Base-by-base conservation (phyloP, 2,797 vertebrate genomes). In the Micrastur ruficollis region DNA sequence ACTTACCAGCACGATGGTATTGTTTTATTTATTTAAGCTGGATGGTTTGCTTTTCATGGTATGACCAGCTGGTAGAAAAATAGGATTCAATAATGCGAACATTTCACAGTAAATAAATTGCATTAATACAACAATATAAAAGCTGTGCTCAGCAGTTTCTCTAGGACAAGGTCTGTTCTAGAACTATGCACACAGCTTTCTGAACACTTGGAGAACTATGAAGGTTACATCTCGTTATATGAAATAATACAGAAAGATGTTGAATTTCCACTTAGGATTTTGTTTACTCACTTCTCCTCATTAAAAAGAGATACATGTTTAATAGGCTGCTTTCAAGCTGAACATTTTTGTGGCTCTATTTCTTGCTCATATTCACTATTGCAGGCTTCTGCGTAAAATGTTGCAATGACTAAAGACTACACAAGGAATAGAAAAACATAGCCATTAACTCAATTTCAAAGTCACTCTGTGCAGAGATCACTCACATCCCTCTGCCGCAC, bases 21-120 rank as follows among this genome's bases (percentile, higher is more conserved):
- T 95, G 62, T 72, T 96, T 90, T 90, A 93, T 91, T 96, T 97
- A 93, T 96, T 96, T 92, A 91, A 92, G 58, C 13, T 91, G 87
- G 36, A 58, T 89, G 65, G 78, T 90, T 97, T 93, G 70, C 40
- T 70, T 96, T 97, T 93, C 65, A 93, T 14, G 16, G 68, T 46
- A 50, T 72, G 91, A 91, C 79, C 78, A 93, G 71, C 56, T 92
- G 49, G 76, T 92, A 81, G 93, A 96, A 90, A 80, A 97, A 88
- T 74, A 92, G 46, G 86, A 82, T 92, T 97, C 88, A 95, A 85
- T 95, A 96, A 96, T 17, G 20, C 1, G 29, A 81, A 65, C 59
- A 95, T 97, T 97, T 97, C 92, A 96, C 92, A 97, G 81, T 91
- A 97, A 95, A 95, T 97, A 96, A 97, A 97, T 95, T 47, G 38